Base-by-base conservation (phyloP, 2,113 vertebrate genomes). In the Percina caprodes region DNA sequence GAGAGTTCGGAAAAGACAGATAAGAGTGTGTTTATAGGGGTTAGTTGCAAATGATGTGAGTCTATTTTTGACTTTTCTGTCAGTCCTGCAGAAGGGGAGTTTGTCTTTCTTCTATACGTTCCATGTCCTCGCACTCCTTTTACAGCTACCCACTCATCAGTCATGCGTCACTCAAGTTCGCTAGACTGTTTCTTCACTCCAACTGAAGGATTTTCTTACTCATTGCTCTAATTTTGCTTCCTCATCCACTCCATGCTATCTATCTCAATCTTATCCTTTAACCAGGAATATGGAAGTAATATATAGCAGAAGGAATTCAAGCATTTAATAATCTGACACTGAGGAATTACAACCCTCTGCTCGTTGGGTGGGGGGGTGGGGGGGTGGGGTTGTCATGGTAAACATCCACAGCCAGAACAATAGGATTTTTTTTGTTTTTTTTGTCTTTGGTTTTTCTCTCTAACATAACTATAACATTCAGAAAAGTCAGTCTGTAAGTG, bases 261-360 rank as follows among this genome's bases (percentile, higher is more conserved):
- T 5, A 30, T 35, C 21, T 51, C 3, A 30, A 14, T 83, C 49
- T 68, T 46, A 52, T 59, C 26, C 42, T 73, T 74, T 42, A 80
- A 66, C 77, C 62, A 77, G 81, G 75, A 89, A 83, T 65, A 78
- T 77, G 49, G 6, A 51, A 48, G 19, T 91, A 62, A 86, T 77
- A 62, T 24, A 39, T 18, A 84, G 30, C 70, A 83, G 75, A 73
- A 54, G 45, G 74, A 86, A 79, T 88, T 84, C 45, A 83, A 72
- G 49, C 69, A 78, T 61, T 61, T 79, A 54, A 60, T 83, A 92
- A 92, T 91, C 87, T 85, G 78, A 83, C 76, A 81, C 3, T 67
- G 77, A 83, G 33, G 77, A 82, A 92, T 93, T 92, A 87, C 54
- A 55, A 80, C 82, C 24, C 24, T 42, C 18, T 21, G 10, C 26